These are phyloP conservation scores for Melospiza melodia DNA, from an alignment of 2,113 vertebrate genomes.

Conservation along the genomic window DNA sequence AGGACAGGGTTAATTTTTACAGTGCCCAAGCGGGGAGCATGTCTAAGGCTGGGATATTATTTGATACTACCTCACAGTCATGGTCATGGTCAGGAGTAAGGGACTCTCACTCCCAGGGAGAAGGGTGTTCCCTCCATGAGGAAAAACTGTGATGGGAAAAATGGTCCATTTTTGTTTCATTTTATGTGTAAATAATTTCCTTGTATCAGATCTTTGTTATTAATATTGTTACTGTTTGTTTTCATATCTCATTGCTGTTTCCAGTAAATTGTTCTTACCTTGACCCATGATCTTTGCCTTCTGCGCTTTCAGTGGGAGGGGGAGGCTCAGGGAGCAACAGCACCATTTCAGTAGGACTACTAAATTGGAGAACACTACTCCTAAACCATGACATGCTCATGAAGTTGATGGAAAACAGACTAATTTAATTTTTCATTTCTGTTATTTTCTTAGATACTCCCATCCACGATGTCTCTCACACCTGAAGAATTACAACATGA, in stretches of 20 bases:
- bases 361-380: neutral
- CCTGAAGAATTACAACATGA: neutral
- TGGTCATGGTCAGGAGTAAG: neutral
- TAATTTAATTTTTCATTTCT: neutral
- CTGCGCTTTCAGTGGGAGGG: neutral
- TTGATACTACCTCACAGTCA: neutral
- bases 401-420: neutral
- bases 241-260: neutral
- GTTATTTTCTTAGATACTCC: neutral
- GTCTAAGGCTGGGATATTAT: neutral
- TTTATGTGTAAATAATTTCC: rapidly evolving
- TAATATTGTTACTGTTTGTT: rapidly evolving
- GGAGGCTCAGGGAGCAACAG: rapidly evolving
- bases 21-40: neutral
- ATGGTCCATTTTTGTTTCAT: neutral
- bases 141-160: rapidly evolving
- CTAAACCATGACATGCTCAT: neutral
- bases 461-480: neutral
- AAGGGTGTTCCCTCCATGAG: neutral
- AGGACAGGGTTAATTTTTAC: neutral
- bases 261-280: neutral
- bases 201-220: neutral
- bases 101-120: neutral
- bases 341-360: rapidly evolving
- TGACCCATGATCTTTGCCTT: neutral